Evolutionary conservation across 2,797 vertebrate genomes (phyloP).

Genomic region (Hyperoplus immaculatus): DNA sequence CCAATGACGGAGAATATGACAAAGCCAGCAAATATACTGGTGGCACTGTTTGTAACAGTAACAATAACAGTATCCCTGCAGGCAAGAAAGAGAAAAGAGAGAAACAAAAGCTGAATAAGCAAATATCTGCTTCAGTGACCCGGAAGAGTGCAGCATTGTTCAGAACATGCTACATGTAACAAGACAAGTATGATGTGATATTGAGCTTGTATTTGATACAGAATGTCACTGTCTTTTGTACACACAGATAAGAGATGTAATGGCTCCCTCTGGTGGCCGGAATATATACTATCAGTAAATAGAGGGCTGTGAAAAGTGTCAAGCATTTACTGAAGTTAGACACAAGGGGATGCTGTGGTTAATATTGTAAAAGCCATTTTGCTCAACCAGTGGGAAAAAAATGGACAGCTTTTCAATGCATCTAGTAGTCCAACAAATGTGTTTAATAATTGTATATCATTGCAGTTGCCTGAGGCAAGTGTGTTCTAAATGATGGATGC

Average conservation of each 20-base stretch:
- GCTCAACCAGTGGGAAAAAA: background rate
- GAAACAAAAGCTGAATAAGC: conserved; percentile 11
- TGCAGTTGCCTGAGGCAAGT: background rate
- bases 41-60: conserved; percentile 97
- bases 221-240: background rate
- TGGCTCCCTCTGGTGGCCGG: conserved; percentile 51
- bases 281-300: conserved; percentile 8
- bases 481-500: background rate
- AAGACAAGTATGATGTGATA: background rate
- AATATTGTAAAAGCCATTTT: background rate
- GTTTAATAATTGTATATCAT: background rate
- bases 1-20: conserved; percentile 99
- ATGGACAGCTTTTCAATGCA: background rate
- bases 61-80: conserved; percentile 96
- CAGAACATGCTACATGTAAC: conserved; percentile 7
- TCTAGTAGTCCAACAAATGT: background rate
- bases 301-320: background rate
- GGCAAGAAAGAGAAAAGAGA: conserved; percentile 13
- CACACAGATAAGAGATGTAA: conserved; percentile 19
- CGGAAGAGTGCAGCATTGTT: background rate
- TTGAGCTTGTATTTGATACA: background rate
- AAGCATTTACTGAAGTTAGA: background rate
- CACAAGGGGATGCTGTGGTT: conserved; percentile 9
- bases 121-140: background rate
- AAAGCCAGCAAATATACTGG: conserved; percentile 98